Evolutionary conservation across 2,888 invertebrate species (phyloP).

Genomic region (Protonemura montana): DNA sequence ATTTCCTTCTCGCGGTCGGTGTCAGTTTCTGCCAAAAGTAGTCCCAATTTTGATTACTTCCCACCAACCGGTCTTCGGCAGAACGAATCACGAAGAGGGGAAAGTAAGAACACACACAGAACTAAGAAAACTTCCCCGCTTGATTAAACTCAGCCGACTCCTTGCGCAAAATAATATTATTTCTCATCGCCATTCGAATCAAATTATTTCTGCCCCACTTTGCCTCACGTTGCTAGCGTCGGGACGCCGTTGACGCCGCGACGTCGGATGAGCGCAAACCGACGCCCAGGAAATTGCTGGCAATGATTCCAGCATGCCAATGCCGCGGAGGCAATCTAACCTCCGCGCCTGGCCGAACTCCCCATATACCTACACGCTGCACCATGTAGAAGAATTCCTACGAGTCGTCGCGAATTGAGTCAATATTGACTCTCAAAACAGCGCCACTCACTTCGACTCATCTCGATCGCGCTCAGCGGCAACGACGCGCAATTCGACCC

Average conservation of each 20-base stretch:
- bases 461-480: neutral
- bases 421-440: conserved; percentile 42
- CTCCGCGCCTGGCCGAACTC: neutral
- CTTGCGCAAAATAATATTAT: neutral
- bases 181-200: neutral
- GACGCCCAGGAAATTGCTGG: neutral
- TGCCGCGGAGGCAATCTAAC: neutral
- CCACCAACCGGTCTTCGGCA: neutral
- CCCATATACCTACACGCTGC: neutral
- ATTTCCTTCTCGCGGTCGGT: neutral
- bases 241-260: neutral
- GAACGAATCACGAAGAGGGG: neutral
- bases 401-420: conserved; percentile 27
- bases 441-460: neutral
- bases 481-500: neutral
- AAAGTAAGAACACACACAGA: neutral
- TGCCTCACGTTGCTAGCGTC: neutral
- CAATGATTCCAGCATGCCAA: neutral
- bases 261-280: neutral
- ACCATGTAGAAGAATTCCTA: conserved; percentile 13
- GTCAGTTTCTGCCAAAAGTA: neutral
- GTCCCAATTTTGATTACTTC: neutral
- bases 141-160: neutral
- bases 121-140: neutral
- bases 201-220: conserved; percentile 7